Conservation (phyloP, 2,113 vertebrate genomes). For the Pipa parva region DNA sequence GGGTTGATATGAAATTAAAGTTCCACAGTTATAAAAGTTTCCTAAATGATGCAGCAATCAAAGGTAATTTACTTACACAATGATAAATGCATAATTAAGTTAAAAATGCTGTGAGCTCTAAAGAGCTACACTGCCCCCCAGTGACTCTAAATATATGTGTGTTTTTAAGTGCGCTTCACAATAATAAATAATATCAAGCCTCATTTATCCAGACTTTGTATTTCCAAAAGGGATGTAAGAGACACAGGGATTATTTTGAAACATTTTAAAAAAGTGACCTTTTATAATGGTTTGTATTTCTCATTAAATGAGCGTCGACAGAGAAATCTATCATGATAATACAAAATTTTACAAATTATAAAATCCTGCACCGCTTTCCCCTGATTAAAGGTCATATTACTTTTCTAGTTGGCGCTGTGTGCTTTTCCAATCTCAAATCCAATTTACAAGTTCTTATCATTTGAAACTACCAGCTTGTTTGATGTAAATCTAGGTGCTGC, state of each 20-base stretch:
- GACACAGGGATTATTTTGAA: too few species aligned
- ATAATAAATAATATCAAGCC: background rate
- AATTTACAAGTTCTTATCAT: too few species aligned
- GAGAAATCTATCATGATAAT: slow-evolving; percentile 7
- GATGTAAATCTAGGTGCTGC: too few species aligned
- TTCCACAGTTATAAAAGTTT: background rate
- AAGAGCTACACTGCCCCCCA: slow-evolving; percentile 24
- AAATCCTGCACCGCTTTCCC: background rate
- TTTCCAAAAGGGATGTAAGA: background rate
- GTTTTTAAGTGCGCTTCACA: background rate
- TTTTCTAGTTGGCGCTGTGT: background rate
- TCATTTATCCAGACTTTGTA: background rate
- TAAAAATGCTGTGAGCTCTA: background rate
- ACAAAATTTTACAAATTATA: slow-evolving; percentile 1
- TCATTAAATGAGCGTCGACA: background rate
- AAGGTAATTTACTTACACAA: slow-evolving; percentile 9
- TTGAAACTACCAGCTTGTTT: too few species aligned
- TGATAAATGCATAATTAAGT: slow-evolving; percentile 3
- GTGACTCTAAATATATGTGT: slow-evolving; percentile 1
- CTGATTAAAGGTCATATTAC: slow-evolving; percentile 20
- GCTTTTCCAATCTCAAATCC: too few species aligned
- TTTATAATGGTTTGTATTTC: background rate
- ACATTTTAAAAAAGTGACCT: background rate
- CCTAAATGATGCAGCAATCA: slow-evolving; percentile 3
- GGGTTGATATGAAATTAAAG: background rate